These are phyloP conservation scores for Petaurus breviceps DNA, from an alignment of 2,113 vertebrate species.

Conservation along the genomic window DNA sequence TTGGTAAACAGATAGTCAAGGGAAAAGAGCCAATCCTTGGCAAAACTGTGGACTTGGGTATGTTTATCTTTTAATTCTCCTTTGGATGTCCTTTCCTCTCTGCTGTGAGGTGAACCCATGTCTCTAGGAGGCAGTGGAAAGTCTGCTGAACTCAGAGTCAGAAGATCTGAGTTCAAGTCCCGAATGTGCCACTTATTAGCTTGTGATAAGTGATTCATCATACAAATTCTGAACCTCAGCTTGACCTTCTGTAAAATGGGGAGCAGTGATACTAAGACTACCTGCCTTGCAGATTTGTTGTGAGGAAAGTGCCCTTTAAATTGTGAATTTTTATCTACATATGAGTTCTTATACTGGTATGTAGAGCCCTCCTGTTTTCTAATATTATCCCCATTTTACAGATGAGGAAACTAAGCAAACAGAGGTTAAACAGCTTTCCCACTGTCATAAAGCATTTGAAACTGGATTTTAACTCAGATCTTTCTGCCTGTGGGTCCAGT, in stretches of 20 bases:
- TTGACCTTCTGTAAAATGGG: not conserved
- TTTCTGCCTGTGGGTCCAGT: not conserved
- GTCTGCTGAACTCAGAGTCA: not conserved
- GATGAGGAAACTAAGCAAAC: not conserved
- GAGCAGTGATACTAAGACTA: not conserved
- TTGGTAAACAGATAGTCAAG: not conserved
- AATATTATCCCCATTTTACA: not conserved
- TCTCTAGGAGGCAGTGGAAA: not conserved
- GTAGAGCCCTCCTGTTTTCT: not conserved
- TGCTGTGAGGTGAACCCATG: not conserved
- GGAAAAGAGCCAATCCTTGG: not conserved
- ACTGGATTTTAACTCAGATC: not conserved
- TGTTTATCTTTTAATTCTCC: not conserved
- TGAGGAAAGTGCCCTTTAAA: not conserved
- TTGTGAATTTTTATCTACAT: not conserved
- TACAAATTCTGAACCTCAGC: not conserved
- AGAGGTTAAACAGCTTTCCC: not conserved
- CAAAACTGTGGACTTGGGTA: not conserved
- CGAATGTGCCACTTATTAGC: not conserved
- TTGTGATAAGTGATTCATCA: not conserved
- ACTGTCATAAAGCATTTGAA: not conserved
- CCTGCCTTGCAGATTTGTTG: not conserved
- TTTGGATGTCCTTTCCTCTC: not conserved
- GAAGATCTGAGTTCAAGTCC: not conserved
- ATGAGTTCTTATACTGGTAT: not conserved